Evolutionary conservation across 1,140 invertebrate genomes (phyloP).

Genomic region (Danaus melanippus): DNA sequence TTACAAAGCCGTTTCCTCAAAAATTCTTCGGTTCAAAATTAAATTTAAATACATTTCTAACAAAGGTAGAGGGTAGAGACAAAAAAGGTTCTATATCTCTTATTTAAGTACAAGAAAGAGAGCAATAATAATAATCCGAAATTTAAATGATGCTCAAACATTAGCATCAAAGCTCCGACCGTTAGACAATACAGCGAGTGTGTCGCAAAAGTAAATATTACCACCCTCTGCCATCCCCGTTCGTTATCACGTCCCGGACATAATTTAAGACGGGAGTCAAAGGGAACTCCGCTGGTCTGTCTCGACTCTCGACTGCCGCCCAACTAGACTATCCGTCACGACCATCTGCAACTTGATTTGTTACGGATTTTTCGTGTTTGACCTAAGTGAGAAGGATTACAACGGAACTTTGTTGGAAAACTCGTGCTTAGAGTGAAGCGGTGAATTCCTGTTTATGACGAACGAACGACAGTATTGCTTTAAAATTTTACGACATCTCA

Average conservation of each 20-base stretch:
- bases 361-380: constrained; percentile 25
- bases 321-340: constrained; percentile 29
- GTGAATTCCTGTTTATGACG: no score
- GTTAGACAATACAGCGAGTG: constrained; percentile 27
- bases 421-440: no score
- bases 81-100: no score
- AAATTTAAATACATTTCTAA: no score
- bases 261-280: constrained; percentile 58
- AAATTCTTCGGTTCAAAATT: no score
- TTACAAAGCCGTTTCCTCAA: no score
- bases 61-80: no score
- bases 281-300: constrained; percentile 34
- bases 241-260: constrained; percentile 63
- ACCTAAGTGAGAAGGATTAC: constrained; percentile 15
- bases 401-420: no score
- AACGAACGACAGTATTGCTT: no score
- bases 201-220: constrained; percentile 44
- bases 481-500: no score
- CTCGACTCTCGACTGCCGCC: background rate
- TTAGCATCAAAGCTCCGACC: constrained; percentile 11
- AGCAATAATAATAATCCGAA: no score
- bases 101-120: no score
- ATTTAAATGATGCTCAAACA: constrained; percentile 8
- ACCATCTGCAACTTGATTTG: constrained; percentile 36
- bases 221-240: constrained; percentile 21